Base-by-base conservation (phyloP, 2,113 vertebrate genomes). In the Sus scrofa region DNA sequence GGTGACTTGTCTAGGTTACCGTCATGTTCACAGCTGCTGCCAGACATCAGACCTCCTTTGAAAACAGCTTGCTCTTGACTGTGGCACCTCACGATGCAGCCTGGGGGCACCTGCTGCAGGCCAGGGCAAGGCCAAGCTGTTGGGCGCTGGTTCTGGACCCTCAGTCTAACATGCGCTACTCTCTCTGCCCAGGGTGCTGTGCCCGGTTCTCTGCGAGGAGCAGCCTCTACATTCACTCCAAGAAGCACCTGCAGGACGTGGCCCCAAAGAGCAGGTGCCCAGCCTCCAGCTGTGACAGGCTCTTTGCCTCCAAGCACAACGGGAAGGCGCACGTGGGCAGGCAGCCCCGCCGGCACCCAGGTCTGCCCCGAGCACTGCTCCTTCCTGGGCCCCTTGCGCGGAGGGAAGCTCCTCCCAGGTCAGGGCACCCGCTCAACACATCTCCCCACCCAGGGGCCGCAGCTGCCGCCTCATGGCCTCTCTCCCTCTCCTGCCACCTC, bases 181-280 rank as follows among this genome's bases (percentile, higher is more conserved):
- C 32, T 58, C 32, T 79, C 52, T 39, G 16, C 24, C 39, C 96
- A 99, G 99, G 99, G 73, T 99, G 99, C 96, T 99, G 98, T 89
- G 99, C 99, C n/a, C 99, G 99, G 95, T 99, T 99, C 98, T 99
- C 99, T 7, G 99, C 99, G 10, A 99, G 99, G 68, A 99, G 99
- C 98, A 99, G 99, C 96, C 97, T 99, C 13, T 99, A 99, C 97
- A 99, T 99, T 91, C 99, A 99, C 97, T 99, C 99, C 54, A 99
- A 99, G 98, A 99, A 99, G 94, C 99, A 99, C 85, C 99, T 99
- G 78, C 99, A 99, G 97, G 99, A 99, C 11, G 98, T 98, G 91
- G 99, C 99, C 50, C 98, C 99, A 14, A 99, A 99, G 91, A 99
- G 98, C n/a, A 99, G 99, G 58, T 99, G 99, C 75, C 99, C 99